Conservation (phyloP, 2,113 vertebrate species). For the Colistium nudipinnis region DNA sequence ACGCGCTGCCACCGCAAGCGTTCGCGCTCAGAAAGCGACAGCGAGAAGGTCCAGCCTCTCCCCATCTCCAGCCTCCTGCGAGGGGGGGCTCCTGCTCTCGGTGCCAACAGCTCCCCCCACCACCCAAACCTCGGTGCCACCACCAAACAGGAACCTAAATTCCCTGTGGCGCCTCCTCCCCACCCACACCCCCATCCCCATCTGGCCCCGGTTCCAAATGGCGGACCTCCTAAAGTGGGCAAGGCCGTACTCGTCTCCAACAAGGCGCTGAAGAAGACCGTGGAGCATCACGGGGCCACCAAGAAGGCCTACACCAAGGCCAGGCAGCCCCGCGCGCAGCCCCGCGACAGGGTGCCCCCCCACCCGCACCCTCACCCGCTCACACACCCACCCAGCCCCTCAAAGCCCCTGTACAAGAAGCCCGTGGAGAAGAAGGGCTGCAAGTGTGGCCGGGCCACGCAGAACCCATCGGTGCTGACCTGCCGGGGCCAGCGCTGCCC, state of each 20-base stretch:
- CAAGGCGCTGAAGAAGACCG: conserved; percentile 93
- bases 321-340: conserved; percentile 92
- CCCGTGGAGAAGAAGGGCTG: conserved; percentile 99
- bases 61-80: conserved; percentile 94
- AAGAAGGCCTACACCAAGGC: conserved; percentile 96
- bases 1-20: conserved; percentile 92
- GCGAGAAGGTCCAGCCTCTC: conserved; percentile 94
- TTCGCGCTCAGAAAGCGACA: conserved; percentile 97
- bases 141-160: conserved; percentile 89
- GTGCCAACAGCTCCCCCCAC: conserved; percentile 83
- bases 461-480: conserved; percentile 99
- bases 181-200: conserved; percentile 89
- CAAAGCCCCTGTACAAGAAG: conserved; percentile 98
- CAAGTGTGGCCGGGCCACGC: conserved; percentile 98
- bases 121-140: conserved; percentile 82
- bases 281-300: conserved; percentile 91
- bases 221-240: conserved; percentile 91
- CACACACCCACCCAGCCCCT: conserved; percentile 89
- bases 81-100: conserved; percentile 84
- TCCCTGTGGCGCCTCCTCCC: conserved; percentile 54
- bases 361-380: conserved; percentile 85
- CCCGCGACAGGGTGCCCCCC: conserved; percentile 89
- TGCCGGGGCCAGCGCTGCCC: conserved; percentile 99
- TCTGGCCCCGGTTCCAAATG: conserved; percentile 91
- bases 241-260: conserved; percentile 91